These are phyloP conservation scores for Zosterops pallidus DNA, from an alignment of 2,113 vertebrate species.

Conservation along the genomic window DNA sequence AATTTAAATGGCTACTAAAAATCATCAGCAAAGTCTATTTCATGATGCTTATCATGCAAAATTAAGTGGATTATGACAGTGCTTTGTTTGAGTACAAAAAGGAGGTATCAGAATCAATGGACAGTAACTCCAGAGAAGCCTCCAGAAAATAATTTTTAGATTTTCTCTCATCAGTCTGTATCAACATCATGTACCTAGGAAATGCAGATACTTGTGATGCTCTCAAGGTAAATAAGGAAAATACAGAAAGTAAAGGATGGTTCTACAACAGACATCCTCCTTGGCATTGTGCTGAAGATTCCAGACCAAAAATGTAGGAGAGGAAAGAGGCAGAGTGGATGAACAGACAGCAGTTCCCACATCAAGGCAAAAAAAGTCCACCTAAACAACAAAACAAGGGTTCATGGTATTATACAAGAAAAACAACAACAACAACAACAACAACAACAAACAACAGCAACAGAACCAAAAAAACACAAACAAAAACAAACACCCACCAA, in stretches of 20 bases:
- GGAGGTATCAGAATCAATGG: neutral
- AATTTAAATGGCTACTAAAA: neutral
- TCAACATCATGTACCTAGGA: neutral
- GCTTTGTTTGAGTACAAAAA: neutral
- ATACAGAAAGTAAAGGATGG: neutral
- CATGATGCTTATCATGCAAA: neutral
- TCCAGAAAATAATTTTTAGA: neutral
- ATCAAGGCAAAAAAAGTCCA: rapidly evolving
- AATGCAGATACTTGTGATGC: neutral
- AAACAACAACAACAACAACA: neutral
- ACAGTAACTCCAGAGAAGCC: neutral
- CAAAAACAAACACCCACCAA: no score
- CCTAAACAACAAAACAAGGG: neutral
- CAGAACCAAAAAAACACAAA: no score
- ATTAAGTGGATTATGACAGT: neutral
- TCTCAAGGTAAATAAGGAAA: neutral
- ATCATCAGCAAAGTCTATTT: neutral
- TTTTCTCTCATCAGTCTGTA: neutral
- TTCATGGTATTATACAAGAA: neutral
- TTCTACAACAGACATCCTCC: neutral
- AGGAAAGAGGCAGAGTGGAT: neutral
- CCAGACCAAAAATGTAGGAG: neutral
- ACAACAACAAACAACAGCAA: neutral
- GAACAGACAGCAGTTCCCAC: neutral
- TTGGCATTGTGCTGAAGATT: neutral